phyloP scores from a whole-genome alignment of 2,888 invertebrate genomes.

The Scaeva pyrastri region DNA sequence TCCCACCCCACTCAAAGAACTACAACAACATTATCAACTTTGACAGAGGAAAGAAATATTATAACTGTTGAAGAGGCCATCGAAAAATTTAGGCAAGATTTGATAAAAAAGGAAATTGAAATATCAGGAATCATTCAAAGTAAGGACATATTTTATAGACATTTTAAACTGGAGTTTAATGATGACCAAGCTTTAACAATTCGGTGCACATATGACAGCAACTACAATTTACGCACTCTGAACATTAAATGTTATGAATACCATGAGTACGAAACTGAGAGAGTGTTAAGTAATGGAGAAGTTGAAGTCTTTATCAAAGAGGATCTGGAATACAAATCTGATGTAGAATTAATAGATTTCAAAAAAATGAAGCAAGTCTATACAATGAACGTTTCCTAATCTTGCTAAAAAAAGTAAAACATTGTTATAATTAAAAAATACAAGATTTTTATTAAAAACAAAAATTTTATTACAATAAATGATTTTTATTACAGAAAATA shows the following conservation, averaged over 20 bases:
- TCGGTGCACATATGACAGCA: conserved; percentile 50
- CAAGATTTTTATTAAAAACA: too few relatives aligned
- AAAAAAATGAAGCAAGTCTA: too few relatives aligned
- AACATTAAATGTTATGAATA: conserved; percentile 53
- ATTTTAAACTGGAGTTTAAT: conserved; percentile 58
- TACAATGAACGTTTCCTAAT: too few relatives aligned
- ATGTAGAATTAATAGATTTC: too few relatives aligned
- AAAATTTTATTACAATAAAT: too few relatives aligned
- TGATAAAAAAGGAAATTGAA: conserved; percentile 59
- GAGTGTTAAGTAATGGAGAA: conserved; percentile 48
- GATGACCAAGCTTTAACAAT: conserved; percentile 32
- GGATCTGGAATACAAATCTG: too few relatives aligned
- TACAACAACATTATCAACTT: not conserved
- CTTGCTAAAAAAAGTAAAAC: too few relatives aligned
- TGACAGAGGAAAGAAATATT: conserved; percentile 29
- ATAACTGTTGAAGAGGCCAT: conserved; percentile 58
- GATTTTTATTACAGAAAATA: too few relatives aligned
- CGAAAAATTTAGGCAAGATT: conserved; percentile 68
- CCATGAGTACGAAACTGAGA: conserved; percentile 45
- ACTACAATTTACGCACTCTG: conserved; percentile 9
- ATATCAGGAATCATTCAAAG: conserved; percentile 64
- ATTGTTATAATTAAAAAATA: too few relatives aligned
- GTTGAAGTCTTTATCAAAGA: conserved; percentile 18
- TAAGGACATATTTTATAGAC: conserved; percentile 58
- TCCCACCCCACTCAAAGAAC: not conserved